These are phyloP conservation scores for Odontocerum albicorne DNA, from an alignment of 2,888 invertebrate species.

Conservation along the genomic window DNA sequence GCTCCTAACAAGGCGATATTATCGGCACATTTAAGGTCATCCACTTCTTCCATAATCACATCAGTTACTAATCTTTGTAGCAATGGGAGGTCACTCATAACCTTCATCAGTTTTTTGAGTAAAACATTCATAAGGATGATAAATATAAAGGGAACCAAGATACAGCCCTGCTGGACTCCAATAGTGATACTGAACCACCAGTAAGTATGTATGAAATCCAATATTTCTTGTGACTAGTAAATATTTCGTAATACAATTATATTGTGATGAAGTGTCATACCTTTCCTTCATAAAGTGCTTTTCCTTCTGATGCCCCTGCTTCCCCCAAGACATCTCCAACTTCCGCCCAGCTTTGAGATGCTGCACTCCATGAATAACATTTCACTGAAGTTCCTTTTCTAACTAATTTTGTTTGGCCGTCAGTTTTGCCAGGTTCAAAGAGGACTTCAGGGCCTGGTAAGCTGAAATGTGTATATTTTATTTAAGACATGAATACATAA, in stretches of 20 bases:
- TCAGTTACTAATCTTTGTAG: too few relatives aligned
- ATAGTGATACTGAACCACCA: not conserved
- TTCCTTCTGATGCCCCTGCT: constrained; percentile 70
- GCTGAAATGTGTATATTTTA: constrained; percentile 57
- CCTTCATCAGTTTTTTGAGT: too few relatives aligned
- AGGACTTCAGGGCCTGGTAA: constrained; percentile 81
- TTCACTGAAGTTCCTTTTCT: constrained; percentile 69
- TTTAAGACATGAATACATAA: not conserved
- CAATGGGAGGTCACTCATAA: too few relatives aligned
- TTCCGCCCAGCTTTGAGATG: constrained; percentile 73
- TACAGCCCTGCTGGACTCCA: too few relatives aligned
- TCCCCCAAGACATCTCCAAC: constrained; percentile 89
- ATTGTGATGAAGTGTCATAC: constrained; percentile 52
- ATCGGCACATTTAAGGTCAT: too few relatives aligned
- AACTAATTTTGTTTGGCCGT: constrained; percentile 86
- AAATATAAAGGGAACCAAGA: too few relatives aligned
- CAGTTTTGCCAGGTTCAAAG: constrained; percentile 71
- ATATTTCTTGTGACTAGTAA: too few relatives aligned
- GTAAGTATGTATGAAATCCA: not conserved
- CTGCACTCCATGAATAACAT: constrained; percentile 77
- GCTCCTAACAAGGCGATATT: too few relatives aligned
- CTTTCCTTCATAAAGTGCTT: constrained; percentile 81
- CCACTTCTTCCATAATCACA: too few relatives aligned
- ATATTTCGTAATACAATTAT: too few relatives aligned
- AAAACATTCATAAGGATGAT: too few relatives aligned